These are phyloP conservation scores for Sitta carolinensis DNA, from an alignment of 2,797 vertebrate genomes.

Conservation along the genomic window DNA sequence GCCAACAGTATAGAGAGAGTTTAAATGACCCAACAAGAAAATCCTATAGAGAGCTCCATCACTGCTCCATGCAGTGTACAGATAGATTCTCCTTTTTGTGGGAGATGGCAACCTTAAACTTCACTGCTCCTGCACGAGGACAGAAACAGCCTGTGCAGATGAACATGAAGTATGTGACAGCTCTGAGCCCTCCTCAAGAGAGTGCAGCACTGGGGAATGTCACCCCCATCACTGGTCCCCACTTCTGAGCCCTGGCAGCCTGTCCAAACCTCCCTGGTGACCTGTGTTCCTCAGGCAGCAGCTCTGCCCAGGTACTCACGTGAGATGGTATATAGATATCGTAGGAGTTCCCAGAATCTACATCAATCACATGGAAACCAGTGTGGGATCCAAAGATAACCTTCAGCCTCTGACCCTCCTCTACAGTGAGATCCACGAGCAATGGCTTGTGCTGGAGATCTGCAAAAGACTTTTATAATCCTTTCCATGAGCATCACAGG, in stretches of 20 bases:
- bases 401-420: conserved; percentile 97
- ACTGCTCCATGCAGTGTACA: neutral
- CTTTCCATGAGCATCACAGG: conserved; percentile 49
- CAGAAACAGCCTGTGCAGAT: neutral
- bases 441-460: conserved; percentile 95
- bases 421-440: conserved; percentile 96
- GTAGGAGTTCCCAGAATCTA: conserved; percentile 97
- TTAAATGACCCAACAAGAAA: neutral
- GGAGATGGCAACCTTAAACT: neutral
- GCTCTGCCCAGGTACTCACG: conserved; percentile 74
- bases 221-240: neutral
- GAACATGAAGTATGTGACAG: neutral
- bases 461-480: conserved; percentile 90
- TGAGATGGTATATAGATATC: conserved; percentile 99
- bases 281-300: neutral
- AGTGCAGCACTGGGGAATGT: neutral
- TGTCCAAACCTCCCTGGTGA: neutral
- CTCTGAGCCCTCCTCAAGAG: neutral
- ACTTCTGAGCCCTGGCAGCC: neutral
- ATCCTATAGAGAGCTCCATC: neutral
- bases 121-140: fast-evolving
- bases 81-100: neutral
- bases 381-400: conserved; percentile 98
- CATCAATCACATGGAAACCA: conserved; percentile 97
- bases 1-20: neutral